Evolutionary conservation across 1,140 invertebrate species (phyloP), one percentile per base, ranked within the genome.

Genomic region (Oncopodura yosiiana): DNA sequence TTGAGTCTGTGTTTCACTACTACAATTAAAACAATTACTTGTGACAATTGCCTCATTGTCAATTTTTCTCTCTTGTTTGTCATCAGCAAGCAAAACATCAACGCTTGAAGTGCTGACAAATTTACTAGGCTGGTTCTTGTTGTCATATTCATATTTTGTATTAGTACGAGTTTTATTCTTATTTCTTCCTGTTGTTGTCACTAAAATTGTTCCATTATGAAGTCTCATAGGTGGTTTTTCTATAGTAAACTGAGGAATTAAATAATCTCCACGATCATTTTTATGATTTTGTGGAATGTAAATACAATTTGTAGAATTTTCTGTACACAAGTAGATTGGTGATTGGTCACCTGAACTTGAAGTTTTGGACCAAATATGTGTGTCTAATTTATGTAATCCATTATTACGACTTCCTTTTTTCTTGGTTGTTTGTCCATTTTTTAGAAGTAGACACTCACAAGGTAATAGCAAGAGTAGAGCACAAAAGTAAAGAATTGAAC

Each of bases 161-260:
- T 44, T 24, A 8, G 24, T 8, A 11, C 23, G 6, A 14, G 9
- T 18, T 18, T 8, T 27, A 21, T 16, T 21, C 5, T 19, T 24
- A 29, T 30, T 30, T 43, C 26, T 34, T 43, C 39, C 32, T 38
- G 14, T 3, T 27, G 36, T 18, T 55, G 38, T 56, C 29, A 39
- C 23, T 6, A 50, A 14, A 26, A 42, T 21, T n/a, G 54, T 50
- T 26, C 54, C 54, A 44, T 56, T 56, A 16, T 45, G 19, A 9
- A 56, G 23, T 3, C 39, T 46, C 5, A 50, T 30, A 21, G 9
- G 24, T 11, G 24, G n/a, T n/a, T 56, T 56, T 37, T 56, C 54
- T 24, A 36, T 26, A 0, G 46, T 24, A 50, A 56, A 56, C 6
- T 50, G 30, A 14, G 37, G 19, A 18, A 41, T 14, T 9, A 16